phyloP scores from a whole-genome alignment of 2,113 vertebrate genomes.

The Heterotilapia buettikoferi region DNA sequence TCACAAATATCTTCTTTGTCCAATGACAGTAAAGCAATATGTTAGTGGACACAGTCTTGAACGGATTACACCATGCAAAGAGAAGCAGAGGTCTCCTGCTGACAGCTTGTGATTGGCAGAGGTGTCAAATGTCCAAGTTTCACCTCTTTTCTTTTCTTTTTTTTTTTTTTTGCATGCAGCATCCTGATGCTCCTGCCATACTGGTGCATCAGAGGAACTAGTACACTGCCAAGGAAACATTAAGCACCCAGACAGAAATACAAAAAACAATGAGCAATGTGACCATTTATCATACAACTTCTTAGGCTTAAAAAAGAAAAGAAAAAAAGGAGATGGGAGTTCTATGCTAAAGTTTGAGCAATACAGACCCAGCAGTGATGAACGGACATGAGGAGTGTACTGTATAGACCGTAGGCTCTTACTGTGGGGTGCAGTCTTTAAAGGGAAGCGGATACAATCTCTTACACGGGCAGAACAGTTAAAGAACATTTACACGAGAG shows the following conservation, averaged over 20 bases:
- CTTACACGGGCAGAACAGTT: neutral
- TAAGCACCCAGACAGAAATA: conserved; percentile 26
- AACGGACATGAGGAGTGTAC: neutral
- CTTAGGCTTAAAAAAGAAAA: neutral
- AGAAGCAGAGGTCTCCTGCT: conserved; percentile 44
- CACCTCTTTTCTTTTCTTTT: neutral
- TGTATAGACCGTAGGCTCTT: neutral
- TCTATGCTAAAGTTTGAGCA: neutral
- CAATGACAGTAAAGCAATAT: conserved; percentile 65
- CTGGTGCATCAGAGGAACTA: conserved; percentile 51
- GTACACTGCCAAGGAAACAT: conserved; percentile 45
- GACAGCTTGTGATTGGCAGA: conserved; percentile 25
- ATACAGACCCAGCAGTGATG: neutral
- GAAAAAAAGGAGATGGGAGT: neutral
- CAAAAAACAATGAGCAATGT: neutral
- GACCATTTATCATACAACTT: conserved; percentile 26
- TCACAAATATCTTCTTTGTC: conserved; percentile 66
- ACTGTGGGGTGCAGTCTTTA: neutral
- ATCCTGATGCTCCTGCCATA: conserved; percentile 50
- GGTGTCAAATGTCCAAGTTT: conserved; percentile 4
- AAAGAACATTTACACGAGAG: conserved; percentile 27
- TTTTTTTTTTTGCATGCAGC: conserved; percentile 60
- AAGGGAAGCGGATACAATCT: conserved; percentile 27
- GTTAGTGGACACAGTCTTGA: conserved; percentile 37
- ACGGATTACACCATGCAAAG: conserved; percentile 67